phyloP scores from a whole-genome alignment of 2,797 vertebrate species.

The Spizella passerina region DNA sequence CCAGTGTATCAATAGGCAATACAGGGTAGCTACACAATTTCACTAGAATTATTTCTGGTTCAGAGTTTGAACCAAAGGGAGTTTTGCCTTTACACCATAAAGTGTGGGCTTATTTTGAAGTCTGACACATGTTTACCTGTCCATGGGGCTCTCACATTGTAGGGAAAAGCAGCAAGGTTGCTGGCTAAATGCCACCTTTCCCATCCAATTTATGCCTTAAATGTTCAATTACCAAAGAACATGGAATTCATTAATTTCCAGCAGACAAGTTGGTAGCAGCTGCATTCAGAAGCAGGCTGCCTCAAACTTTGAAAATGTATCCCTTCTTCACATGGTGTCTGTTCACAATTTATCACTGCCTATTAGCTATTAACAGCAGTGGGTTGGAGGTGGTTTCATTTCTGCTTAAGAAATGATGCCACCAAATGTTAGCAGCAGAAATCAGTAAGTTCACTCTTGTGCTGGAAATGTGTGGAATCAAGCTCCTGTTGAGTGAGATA shows the following conservation, averaged over 20 bases:
- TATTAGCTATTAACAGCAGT: neutral
- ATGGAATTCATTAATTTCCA: neutral
- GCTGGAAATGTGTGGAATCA: constrained; percentile 38
- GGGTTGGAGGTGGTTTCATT: neutral
- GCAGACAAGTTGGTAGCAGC: neutral
- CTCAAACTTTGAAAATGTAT: neutral
- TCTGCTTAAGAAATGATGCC: constrained; percentile 1
- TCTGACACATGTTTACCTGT: neutral
- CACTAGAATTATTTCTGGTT: neutral
- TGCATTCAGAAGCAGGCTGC: neutral
- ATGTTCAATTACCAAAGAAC: neutral
- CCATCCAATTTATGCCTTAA: neutral
- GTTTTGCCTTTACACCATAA: neutral
- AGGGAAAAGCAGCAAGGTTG: neutral
- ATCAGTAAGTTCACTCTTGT: neutral
- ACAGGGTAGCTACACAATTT: neutral
- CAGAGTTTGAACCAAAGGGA: neutral
- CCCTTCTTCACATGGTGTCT: neutral
- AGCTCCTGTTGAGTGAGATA: constrained; percentile 47
- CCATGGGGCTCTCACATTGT: neutral
- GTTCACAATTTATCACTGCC: neutral
- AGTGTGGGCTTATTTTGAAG: neutral
- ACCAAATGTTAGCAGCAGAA: constrained; percentile 18
- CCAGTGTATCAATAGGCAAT: neutral
- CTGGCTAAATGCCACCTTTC: neutral